Percentiles rank a stretch among this genome's conserved stretches.
Evolutionary conservation across 2,888 invertebrate species (phyloP).

Genomic region (Ichneumoninae sp.): DNA sequence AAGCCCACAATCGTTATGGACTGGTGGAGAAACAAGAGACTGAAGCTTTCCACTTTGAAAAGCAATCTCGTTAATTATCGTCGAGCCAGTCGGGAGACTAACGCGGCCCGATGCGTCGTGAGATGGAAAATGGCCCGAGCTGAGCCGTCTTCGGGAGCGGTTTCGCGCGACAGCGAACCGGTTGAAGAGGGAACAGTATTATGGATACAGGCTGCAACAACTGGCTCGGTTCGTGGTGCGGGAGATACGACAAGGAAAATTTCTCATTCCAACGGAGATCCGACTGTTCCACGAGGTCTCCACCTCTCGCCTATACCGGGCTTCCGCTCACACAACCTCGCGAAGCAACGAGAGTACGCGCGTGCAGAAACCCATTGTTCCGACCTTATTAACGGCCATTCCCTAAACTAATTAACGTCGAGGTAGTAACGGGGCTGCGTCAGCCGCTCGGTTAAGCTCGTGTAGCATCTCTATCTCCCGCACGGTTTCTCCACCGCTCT

Average conservation of each 20-base stretch:
- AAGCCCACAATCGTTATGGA: neutral
- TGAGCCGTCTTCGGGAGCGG: slow-evolving; percentile 28
- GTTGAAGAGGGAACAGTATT: slow-evolving; percentile 1
- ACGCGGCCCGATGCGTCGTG: slow-evolving; percentile 57
- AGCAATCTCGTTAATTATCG: slow-evolving; percentile 64
- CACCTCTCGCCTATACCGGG: neutral
- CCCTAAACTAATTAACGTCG: slow-evolving; percentile 71
- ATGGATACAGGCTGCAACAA: neutral
- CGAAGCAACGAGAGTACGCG: slow-evolving; percentile 52
- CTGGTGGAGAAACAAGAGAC: slow-evolving; percentile 1
- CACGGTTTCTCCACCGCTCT: neutral
- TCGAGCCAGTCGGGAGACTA: slow-evolving; percentile 56
- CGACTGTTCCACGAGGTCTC: neutral
- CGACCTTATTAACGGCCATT: slow-evolving; percentile 68
- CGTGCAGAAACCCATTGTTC: slow-evolving; percentile 65
- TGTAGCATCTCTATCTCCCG: slow-evolving; percentile 3
- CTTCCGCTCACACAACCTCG: slow-evolving; percentile 46
- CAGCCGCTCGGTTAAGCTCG: slow-evolving; percentile 65
- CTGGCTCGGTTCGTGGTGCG: neutral
- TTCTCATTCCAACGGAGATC: slow-evolving; percentile 56
- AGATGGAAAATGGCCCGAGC: slow-evolving; percentile 56
- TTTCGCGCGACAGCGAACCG: neutral
- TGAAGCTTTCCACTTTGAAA: slow-evolving; percentile 31
- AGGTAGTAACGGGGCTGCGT: slow-evolving; percentile 64
- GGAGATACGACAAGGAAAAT: slow-evolving; percentile 62